A percentile compares a stretch with the other conserved stretches of the same genome.
phyloP scores from a whole-genome alignment of 2,113 vertebrate species.

The Mastomys coucha region DNA sequence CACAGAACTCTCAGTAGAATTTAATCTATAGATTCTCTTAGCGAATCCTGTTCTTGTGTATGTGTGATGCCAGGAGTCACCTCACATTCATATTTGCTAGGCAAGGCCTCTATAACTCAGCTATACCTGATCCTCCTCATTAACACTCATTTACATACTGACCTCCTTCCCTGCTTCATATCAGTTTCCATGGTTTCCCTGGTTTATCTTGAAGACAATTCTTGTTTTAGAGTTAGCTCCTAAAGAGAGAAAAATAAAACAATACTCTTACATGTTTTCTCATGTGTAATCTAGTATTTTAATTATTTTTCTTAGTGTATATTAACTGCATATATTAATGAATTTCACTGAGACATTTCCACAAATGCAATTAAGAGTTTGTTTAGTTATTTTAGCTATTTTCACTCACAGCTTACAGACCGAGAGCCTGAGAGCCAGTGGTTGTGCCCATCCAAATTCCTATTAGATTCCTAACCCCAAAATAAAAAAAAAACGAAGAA shows the following conservation, averaged over 20 bases:
- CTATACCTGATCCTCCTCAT: background rate
- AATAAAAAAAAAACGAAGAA: no score
- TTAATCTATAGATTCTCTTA: background rate
- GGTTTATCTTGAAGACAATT: background rate
- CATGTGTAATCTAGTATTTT: background rate
- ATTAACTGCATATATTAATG: background rate
- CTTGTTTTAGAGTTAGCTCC: constrained; percentile 1
- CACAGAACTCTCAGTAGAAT: background rate
- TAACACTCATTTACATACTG: background rate
- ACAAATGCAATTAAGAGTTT: background rate
- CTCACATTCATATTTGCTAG: background rate
- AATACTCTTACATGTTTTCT: background rate
- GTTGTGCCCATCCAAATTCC: background rate
- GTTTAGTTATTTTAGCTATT: background rate
- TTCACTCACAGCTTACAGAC: background rate
- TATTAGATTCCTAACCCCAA: background rate
- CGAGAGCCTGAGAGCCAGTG: background rate
- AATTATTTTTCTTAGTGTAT: background rate
- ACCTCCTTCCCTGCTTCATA: background rate
- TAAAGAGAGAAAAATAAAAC: background rate
- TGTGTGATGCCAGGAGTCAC: background rate
- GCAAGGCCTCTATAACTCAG: background rate
- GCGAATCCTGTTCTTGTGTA: background rate
- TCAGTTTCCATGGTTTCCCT: background rate
- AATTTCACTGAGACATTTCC: background rate